Base-by-base conservation (phyloP, 2,113 vertebrate genomes). In the Macrotis lagotis region DNA sequence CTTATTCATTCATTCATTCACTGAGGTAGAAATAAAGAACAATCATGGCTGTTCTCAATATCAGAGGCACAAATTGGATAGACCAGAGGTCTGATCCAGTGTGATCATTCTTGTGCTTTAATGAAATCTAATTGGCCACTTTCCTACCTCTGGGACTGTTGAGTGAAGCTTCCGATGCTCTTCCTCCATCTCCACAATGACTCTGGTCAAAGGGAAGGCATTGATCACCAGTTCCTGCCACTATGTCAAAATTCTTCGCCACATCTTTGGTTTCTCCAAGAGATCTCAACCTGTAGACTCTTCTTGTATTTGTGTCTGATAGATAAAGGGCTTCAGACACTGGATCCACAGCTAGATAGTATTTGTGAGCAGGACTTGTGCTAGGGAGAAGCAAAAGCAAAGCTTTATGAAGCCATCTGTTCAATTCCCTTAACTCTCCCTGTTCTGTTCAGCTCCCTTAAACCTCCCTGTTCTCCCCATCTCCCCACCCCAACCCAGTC, bases 131-230 rank as follows among this genome's bases (percentile, higher is more conserved):
- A 93, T 89, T 92, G 50, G 66, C 19, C 7, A 93, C 92, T 59
- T 55, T 96, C 98, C 98, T 99, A 99, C 99, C 99, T 99, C 99
- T 98, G 49, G 99, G 99, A 95, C 99, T 99, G 97, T 99, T 99
- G 97, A 99, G 99, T 0, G 99, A 99, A 6, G 99, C 99, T 96
- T 99, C 99, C 0, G 99, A 98, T 0, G 99, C 99, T 97, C 98
- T 99, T 51, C 99, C 99, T 0, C 99, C 99, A 90, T 99, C 99
- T 97, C 99, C 99, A 51, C 99, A 99, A 98, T 99, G 99, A 97
- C 99, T 99, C 97, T 99, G 99, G 98, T 99, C 99, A 97, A 99
- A 99, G 0, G 99, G 99, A 89, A 99, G 99, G 98, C 99, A 99
- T 98, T 99, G 99, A 90, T 99, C 99, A 8, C 99, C 99, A 0